A percentile compares a stretch with the other conserved stretches of the same genome.
phyloP scores from a whole-genome alignment of 2,797 vertebrate genomes.

The Arrhamphus sclerolepis region DNA sequence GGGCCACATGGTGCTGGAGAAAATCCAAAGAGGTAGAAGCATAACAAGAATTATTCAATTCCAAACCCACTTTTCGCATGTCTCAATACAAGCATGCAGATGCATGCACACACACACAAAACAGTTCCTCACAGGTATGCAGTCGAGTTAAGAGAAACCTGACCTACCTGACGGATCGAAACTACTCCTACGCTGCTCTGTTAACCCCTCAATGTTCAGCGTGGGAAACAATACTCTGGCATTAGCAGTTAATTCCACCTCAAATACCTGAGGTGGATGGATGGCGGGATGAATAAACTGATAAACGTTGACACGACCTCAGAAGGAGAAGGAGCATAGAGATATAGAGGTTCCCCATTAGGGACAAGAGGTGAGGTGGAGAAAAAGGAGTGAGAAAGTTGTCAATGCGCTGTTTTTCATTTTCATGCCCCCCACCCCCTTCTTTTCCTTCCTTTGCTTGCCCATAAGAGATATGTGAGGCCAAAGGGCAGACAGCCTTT shows the following conservation, averaged over 20 bases:
- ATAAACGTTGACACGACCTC: conserved; percentile 42
- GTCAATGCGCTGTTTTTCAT: conserved; percentile 51
- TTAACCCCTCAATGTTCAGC: conserved; percentile 81
- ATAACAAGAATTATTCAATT: conserved; percentile 86
- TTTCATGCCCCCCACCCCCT: conserved; percentile 31
- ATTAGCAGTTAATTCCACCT: conserved; percentile 77
- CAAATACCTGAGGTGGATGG: conserved; percentile 67
- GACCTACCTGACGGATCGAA: conserved; percentile 93
- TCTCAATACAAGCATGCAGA: conserved; percentile 74
- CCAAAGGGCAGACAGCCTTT: conserved; percentile 72
- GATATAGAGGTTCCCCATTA: conserved; percentile 31
- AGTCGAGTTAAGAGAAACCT: conserved; percentile 89
- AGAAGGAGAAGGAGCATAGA: conserved; percentile 10
- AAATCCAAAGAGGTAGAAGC: conserved; percentile 77
- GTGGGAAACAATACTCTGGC: conserved; percentile 86
- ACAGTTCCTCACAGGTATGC: conserved; percentile 80
- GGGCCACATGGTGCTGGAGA: conserved; percentile 64
- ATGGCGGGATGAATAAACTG: conserved; percentile 37
- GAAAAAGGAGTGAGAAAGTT: conserved; percentile 42
- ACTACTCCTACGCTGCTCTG: conserved; percentile 88
- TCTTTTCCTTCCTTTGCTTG: conserved; percentile 42
- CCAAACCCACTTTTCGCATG: conserved; percentile 79
- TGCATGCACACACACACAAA: conserved; percentile 39
- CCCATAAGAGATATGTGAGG: conserved; percentile 64
- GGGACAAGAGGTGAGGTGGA: conserved; percentile 44